Conservation (phyloP, 2,113 vertebrate species). For the Lepus americanus region DNA sequence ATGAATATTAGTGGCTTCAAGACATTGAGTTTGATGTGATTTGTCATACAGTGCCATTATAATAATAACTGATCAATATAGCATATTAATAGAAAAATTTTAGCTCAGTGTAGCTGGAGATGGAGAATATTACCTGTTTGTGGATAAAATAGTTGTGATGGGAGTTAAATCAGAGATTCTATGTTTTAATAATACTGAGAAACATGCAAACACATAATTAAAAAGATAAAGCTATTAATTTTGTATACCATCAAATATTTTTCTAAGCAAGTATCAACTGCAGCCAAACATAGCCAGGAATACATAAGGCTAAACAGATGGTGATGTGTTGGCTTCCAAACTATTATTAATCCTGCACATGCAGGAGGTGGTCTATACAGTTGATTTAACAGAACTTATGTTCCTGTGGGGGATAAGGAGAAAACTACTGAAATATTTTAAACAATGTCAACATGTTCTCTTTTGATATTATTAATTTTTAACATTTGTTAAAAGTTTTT, state of each 20-base stretch:
- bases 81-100: neutral
- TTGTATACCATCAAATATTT: neutral
- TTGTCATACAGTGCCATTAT: neutral
- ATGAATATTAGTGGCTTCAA: neutral
- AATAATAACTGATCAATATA: neutral
- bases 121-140: neutral
- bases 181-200: neutral
- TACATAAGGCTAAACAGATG: constrained; percentile 10
- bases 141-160: neutral
- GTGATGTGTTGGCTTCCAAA: neutral
- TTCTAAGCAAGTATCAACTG: neutral
- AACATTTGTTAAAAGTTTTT: neutral
- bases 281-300: neutral
- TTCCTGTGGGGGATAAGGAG: neutral
- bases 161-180: neutral
- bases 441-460: neutral
- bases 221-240: neutral
- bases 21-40: neutral
- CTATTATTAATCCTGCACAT: neutral
- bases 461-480: neutral
- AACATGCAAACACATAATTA: neutral
- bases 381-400: constrained; percentile 22
- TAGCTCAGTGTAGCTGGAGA: neutral
- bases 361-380: neutral
- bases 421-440: neutral